phyloP scores from a whole-genome alignment of 2,113 vertebrate genomes.

The Ancistrus triradiatus region DNA sequence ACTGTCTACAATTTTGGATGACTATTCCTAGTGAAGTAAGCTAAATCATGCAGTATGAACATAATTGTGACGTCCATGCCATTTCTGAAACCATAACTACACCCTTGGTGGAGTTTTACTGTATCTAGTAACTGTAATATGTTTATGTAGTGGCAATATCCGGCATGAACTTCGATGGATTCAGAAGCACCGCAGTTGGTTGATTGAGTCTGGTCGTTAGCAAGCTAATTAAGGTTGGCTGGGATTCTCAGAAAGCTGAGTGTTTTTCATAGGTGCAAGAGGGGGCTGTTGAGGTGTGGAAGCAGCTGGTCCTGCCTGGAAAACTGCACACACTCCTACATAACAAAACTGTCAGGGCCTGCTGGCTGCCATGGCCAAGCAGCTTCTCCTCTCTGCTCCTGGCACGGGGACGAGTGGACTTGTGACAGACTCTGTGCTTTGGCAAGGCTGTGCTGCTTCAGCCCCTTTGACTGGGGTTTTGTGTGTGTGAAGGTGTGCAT shows the following conservation, averaged over 20 bases:
- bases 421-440: conserved; percentile 48
- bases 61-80: background rate
- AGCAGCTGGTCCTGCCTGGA: conserved; percentile 46
- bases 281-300: conserved; percentile 42
- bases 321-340: conserved; percentile 37
- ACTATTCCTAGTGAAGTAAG: too few relatives aligned
- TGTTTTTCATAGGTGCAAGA: conserved; percentile 28
- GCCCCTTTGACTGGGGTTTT: conserved; percentile 40
- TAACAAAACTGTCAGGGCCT: conserved; percentile 47
- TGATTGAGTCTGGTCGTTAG: conserved; percentile 44
- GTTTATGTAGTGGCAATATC: conserved; percentile 31
- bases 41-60: too few relatives aligned
- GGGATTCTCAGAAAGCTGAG: conserved; percentile 26
- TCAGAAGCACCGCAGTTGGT: conserved; percentile 27
- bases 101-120: conserved; percentile 16
- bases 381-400: conserved; percentile 41
- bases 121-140: conserved; percentile 32
- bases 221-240: conserved; percentile 41
- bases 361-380: conserved; percentile 40
- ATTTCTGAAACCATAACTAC: background rate
- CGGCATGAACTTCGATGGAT: conserved; percentile 22
- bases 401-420: conserved; percentile 39
- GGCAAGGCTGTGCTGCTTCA: conserved; percentile 36
- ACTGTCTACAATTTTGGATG: too few relatives aligned
- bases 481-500: conserved; percentile 27